Evolutionary conservation across 2,113 vertebrate genomes (phyloP).

Genomic region (Penelope pileata): DNA sequence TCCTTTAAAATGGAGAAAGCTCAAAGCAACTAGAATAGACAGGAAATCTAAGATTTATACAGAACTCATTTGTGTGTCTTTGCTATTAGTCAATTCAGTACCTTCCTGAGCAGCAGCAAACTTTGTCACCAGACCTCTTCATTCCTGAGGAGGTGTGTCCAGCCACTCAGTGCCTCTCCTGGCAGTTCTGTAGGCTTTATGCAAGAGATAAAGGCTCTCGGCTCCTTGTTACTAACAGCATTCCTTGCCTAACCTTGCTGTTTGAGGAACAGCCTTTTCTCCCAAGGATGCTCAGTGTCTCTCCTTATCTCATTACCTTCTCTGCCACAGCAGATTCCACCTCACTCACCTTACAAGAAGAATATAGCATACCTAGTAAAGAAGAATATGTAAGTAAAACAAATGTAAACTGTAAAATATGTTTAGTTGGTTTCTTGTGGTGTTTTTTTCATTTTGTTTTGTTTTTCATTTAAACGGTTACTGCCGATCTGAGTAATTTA

Average conservation of each 20-base stretch:
- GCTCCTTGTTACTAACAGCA: neutral
- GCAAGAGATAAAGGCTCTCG: neutral
- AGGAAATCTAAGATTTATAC: neutral
- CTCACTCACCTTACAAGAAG: neutral
- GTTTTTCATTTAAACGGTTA: neutral
- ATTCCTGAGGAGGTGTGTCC: neutral
- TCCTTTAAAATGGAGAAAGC: neutral
- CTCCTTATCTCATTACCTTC: neutral
- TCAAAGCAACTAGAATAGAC: neutral
- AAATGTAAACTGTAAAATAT: neutral
- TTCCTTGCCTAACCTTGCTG: neutral
- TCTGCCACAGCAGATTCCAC: neutral
- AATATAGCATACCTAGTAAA: neutral
- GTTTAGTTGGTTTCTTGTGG: no score
- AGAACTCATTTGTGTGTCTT: neutral
- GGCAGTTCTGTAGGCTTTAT: neutral
- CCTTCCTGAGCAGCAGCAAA: neutral
- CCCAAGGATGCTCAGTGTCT: fast-evolving
- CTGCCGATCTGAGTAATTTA: neutral
- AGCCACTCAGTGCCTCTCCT: neutral
- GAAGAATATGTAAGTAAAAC: neutral
- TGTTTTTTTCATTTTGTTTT: no score
- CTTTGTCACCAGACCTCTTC: neutral
- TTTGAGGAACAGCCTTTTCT: neutral
- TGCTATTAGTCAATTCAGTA: neutral